Evolutionary conservation across 2,797 vertebrate species (phyloP), one percentile per base, ranked within the genome.

Genomic region (Hybognathus amarus): DNA sequence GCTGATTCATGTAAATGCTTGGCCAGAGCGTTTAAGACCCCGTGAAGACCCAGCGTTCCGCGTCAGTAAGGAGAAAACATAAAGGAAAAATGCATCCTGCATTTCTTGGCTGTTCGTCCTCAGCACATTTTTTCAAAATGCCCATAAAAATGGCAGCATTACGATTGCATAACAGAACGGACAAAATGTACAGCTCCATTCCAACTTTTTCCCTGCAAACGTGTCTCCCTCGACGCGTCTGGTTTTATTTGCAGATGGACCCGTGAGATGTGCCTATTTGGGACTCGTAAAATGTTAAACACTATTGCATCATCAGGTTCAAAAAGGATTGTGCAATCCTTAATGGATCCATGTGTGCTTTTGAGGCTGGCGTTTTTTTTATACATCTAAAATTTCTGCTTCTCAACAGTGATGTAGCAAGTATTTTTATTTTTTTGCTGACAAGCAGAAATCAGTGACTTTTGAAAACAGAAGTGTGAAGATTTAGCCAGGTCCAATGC

Each of bases 391-490:
- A 56, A 30, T 24, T 9, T 40, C 0, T 47, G 45, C 36, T 27
- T 68, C 17, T 70, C 9, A 0, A 47, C 24, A 61, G 13, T 69
- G 66, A 59, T 7, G 9, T 27, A 42, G 47, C 6, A 33, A 75
- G 27, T 61, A 17, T 36, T 12, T 33, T 33, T 33, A 2, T 63
- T 50, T 42, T 68, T 66, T 54, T 69, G 61, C 45, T 40, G 61
- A 59, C 42, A 59, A 82, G 86, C 86, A 84, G 86, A 91, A 91
- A 91, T 87, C 91, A 91, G 89, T 83, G 5, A 24, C 63, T 45
- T 75, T 82, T 67, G 42, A 86, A 88, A 90, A 88, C 83, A 85
- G 83, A 87, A 87, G 70, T 75, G 24, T 54, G 61, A 70, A 73
- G 74, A 70, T 84, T 85, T 78, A 84, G 67, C 59, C 11, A 38